Conservation (phyloP, 1,140 invertebrate genomes). For the Drosophila kanapiae region DNA sequence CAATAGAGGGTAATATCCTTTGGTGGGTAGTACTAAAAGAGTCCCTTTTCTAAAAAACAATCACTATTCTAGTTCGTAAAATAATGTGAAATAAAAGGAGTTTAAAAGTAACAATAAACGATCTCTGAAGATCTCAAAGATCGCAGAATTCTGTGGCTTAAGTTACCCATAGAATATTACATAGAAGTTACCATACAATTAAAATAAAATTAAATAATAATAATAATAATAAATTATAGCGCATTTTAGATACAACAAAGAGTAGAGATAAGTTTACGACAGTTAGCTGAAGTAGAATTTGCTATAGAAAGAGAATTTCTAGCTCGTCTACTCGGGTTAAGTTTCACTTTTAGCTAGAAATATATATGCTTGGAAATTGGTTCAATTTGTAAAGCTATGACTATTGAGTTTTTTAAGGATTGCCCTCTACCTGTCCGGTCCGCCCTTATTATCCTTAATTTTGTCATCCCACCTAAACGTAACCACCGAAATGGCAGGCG, state of each 20-base stretch:
- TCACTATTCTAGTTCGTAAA: not conserved
- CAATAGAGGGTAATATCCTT: constrained; percentile 85
- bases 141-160: not conserved
- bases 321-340: constrained; percentile 28
- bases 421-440: constrained; percentile 89
- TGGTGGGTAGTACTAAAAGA: constrained; percentile 53
- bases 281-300: constrained; percentile 22
- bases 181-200: not conserved
- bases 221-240: not conserved
- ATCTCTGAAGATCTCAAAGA: not conserved
- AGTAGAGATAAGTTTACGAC: constrained; percentile 22
- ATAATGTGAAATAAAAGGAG: not conserved
- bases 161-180: not conserved
- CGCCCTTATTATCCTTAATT: constrained; percentile 87
- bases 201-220: constrained; percentile 1
- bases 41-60: constrained; percentile 13
- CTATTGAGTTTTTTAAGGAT: constrained; percentile 52
- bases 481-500: constrained; percentile 92
- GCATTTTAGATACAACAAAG: constrained; percentile 39
- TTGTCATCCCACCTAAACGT: constrained; percentile 92
- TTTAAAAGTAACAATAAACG: not conserved
- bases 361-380: constrained; percentile 31
- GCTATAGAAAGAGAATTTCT: constrained; percentile 18
- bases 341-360: constrained; percentile 37
- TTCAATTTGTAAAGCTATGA: constrained; percentile 28